These are phyloP conservation scores for Sorex maritimensis DNA, from an alignment of 2,797 vertebrate species.

Conservation along the genomic window DNA sequence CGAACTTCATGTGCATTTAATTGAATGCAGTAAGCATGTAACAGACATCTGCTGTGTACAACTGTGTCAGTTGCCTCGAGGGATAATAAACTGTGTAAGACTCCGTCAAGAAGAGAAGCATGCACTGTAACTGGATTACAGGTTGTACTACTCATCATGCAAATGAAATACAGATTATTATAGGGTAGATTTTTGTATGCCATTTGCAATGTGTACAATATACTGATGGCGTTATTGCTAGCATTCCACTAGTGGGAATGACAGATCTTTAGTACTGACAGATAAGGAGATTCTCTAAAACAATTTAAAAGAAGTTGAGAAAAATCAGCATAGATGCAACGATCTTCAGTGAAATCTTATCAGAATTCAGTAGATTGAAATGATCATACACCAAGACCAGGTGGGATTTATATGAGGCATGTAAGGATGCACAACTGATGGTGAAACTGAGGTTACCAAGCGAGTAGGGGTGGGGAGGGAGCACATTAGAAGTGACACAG, in stretches of 20 bases:
- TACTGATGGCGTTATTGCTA: no score
- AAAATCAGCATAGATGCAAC: not conserved
- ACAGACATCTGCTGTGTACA: not conserved
- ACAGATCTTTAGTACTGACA: no score
- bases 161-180: not conserved
- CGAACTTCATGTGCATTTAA: conserved; percentile 45
- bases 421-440: not conserved
- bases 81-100: not conserved
- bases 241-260: no score
- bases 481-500: no score
- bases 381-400: not conserved
- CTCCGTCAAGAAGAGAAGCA: not conserved
- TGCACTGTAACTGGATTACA: not conserved
- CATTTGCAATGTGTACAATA: no score
- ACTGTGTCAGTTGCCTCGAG: conserved; percentile 10
- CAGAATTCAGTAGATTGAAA: not conserved
- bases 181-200: no score
- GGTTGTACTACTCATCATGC: not conserved
- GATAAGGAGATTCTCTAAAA: no score
- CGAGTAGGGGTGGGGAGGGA: no score
- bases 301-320: no score
- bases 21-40: not conserved
- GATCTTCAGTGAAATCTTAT: not conserved
- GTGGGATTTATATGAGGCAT: not conserved
- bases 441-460: no score